Conservation (phyloP, 2,113 vertebrate genomes). For the Osmerus eperlanus region DNA sequence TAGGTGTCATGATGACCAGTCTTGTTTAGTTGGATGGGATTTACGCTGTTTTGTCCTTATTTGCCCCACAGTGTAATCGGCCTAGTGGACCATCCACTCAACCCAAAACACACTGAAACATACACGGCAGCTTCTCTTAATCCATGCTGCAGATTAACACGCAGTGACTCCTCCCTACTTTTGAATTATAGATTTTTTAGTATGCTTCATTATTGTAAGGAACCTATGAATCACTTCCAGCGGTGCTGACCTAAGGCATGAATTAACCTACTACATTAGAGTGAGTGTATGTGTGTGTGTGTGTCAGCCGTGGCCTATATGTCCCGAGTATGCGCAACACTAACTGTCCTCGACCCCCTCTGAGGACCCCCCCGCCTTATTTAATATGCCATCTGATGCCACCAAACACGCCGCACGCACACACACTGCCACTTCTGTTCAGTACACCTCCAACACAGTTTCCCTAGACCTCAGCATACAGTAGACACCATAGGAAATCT, state of each 20-base stretch:
- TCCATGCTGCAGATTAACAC: slow-evolving; percentile 42
- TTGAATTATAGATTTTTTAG: neutral
- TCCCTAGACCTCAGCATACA: neutral
- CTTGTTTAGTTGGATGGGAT: slow-evolving; percentile 15
- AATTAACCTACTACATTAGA: slow-evolving; percentile 10
- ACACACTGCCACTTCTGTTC: too few species aligned
- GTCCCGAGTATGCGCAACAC: slow-evolving; percentile 50
- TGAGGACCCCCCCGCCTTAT: neutral
- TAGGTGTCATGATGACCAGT: slow-evolving; percentile 32
- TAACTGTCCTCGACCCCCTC: slow-evolving; percentile 6
- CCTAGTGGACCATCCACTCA: slow-evolving; percentile 45
- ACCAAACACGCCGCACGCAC: too few species aligned
- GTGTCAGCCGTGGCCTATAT: slow-evolving; percentile 51
- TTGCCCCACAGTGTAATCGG: slow-evolving; percentile 50
- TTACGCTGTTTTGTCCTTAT: slow-evolving; percentile 17
- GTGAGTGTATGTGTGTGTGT: neutral
- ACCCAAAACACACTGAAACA: slow-evolving; percentile 49
- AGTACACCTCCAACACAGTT: too few species aligned
- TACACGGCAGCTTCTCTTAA: slow-evolving; percentile 40
- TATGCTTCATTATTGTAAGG: neutral
- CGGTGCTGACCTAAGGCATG: slow-evolving; percentile 4
- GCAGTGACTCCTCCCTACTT: neutral
- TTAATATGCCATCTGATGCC: too few species aligned
- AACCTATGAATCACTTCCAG: neutral
- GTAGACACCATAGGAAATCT: neutral